Base-by-base conservation (phyloP, 2,113 vertebrate species). In the Aspiorhynchus laticeps region DNA sequence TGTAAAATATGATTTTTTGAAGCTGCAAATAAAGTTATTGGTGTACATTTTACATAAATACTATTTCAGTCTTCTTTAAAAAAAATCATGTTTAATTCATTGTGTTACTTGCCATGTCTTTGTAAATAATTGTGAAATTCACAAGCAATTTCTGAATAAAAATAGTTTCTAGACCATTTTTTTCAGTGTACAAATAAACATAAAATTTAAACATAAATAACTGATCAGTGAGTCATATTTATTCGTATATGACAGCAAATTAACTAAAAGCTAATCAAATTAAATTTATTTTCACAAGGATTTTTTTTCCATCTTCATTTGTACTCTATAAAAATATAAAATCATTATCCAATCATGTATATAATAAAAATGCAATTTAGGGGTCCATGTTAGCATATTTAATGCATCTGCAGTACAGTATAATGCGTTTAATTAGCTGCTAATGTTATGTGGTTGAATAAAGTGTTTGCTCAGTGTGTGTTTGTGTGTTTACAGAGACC, bases 351-450 rank as follows among this genome's bases (percentile, higher is more conserved):
- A 11, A 28, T 14, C 15, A 33, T 26, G 59, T 61, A 8, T 7
- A 80, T 59, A 61, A 77, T 24, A 2, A 78, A 11, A 53, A 78
- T 21, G 2, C 48, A 21, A 84, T 88, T 91, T 85, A 76, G 89
- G 82, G 87, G 11, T 41, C 7, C 2, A 8, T n/a, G 3, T 74
- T 24, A n/a, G 31, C 0, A 1, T n/a, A 1, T 56, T 53, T 51
- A 36, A 24, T 56, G 24, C 4, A 14, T 24, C 19, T 74, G 2
- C 51, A 33, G 59, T 26, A 10, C n/a, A 67, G 21, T 88, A 84
- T 87, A 79, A 88, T 86, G 71, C 36, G 84, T 84, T 87, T 87
- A 88, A 90, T 90, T 84, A 56, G 84, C 87, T 84, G 88, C 67
- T 77, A 80, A 61, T 89, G 75, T 84, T 77, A 46, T 48, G 67